Base-by-base conservation (phyloP, 2,113 vertebrate species). In the Amblyopsis rosae region DNA sequence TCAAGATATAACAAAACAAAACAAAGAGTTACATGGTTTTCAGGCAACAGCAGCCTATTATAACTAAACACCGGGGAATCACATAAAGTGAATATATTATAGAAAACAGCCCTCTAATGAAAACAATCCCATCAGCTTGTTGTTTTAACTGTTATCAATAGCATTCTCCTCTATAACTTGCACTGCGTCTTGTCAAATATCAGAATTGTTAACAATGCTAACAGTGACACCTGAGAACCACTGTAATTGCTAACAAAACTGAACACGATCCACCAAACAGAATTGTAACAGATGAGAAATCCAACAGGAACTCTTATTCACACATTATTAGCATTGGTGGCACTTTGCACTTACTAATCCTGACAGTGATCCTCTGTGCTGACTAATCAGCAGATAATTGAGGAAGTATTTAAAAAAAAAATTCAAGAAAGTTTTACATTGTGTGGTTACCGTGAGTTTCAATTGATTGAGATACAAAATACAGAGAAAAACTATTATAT, bases 61-160 rank as follows among this genome's bases (percentile, higher is more conserved):
- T 11, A 81, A 66, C 62, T 62, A 55, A 48, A 59, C 55, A 41
- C 50, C 57, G 69, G 69, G 69, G 53, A 69, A 76, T 69, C 55
- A 66, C 45, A 77, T 57, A 45, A 55, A 59, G 16, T 60, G 47
- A 72, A 76, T 59, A 67, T 74, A 78, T 78, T 62, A 67, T 74
- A 78, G 47, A 83, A 83, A 79, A 81, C 59, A 79, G 73, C 72
- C 75, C 73, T 81, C 67, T 64, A 26, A 47, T 51, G 47, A 72
- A 69, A 77, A 73, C 70, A 78, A 74, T 53, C 49, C n/a, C 41
- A 26, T 15, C 33, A 65, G 65, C 55, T 50, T 2, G 0, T 15
- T 54, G 47, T 15, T 46, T 35, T 41, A 51, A 59, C 16, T 49
- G 33, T 15, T 33, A 26, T 15, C 53, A 63, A 57, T 65, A 19